Percentiles rank a stretch among this genome's conserved stretches.
phyloP scores from a whole-genome alignment of 2,888 invertebrate genomes.

The Agrypnus murinus region DNA sequence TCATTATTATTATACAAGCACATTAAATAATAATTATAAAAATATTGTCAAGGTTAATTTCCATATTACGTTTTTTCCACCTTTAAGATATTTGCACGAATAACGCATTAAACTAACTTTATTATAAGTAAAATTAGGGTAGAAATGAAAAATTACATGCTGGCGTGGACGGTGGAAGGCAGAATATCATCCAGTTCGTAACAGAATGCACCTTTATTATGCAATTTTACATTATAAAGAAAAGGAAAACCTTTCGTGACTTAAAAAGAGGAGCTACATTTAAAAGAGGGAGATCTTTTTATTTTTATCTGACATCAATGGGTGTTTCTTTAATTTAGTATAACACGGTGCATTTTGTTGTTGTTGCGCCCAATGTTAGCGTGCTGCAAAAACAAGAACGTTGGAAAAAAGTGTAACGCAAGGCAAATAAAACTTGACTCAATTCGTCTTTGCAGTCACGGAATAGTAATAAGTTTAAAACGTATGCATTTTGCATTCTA shows the following conservation, averaged over 20 bases:
- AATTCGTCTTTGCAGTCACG: constrained; percentile 44
- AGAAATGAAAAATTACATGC: constrained; percentile 11
- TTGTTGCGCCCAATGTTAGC: constrained; percentile 23
- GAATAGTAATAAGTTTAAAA: constrained; percentile 31
- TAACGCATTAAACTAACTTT: constrained; percentile 3
- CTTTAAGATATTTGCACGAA: neutral
- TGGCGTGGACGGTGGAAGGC: constrained; percentile 1
- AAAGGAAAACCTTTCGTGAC: neutral
- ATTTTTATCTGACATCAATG: neutral
- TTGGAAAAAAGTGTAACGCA: constrained; percentile 28
- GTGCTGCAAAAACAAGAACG: constrained; percentile 24
- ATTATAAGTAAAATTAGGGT: constrained; percentile 13
- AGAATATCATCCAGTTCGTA: neutral
- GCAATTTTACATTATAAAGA: neutral
- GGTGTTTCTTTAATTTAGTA: constrained; percentile 18
- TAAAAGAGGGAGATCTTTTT: constrained; percentile 1
- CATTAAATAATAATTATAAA: neutral
- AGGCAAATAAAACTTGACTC: constrained; percentile 35
- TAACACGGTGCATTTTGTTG: constrained; percentile 17
- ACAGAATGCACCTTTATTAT: neutral
- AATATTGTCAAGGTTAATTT: constrained; percentile 15
- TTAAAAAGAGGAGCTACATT: too few species aligned
- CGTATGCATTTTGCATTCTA: constrained; percentile 44
- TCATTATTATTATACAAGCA: neutral
- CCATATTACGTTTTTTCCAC: neutral